Conservation (phyloP, 2,797 vertebrate genomes). For the Sebastes umbrosus region DNA sequence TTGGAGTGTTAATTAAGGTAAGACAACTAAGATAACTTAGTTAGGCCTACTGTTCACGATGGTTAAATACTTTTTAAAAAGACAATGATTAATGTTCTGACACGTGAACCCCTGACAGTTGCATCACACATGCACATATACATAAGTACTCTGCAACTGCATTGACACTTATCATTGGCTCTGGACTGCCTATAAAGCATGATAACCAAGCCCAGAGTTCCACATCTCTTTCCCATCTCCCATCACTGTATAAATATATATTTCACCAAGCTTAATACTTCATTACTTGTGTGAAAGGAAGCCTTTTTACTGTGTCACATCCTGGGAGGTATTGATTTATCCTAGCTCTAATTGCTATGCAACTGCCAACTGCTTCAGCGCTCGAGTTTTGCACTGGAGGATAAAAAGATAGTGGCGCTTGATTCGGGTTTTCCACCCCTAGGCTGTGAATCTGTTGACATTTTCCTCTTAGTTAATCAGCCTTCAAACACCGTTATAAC, state of each 20-base stretch:
- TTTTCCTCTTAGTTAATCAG: conserved; percentile 34
- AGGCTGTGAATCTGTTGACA: conserved; percentile 47
- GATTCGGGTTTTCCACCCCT: conserved; percentile 33
- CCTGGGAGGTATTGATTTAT: conserved; percentile 62
- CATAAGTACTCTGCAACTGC: not conserved
- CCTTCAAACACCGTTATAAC: conserved; percentile 26
- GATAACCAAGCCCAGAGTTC: not conserved
- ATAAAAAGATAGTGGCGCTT: conserved; percentile 42
- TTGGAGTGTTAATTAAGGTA: not conserved
- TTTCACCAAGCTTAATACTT: conserved; percentile 15
- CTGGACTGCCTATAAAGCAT: not conserved
- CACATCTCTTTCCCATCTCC: conserved; percentile 1
- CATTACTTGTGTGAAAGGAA: conserved; percentile 35
- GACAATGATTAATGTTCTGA: not conserved
- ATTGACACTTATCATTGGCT: not conserved
- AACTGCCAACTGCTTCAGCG: conserved; percentile 50
- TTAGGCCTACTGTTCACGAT: not conserved
- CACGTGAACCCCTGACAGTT: not conserved
- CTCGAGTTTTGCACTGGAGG: conserved; percentile 42
- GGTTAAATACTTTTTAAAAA: not conserved
- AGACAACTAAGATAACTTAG: not conserved
- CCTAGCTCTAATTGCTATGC: conserved; percentile 56
- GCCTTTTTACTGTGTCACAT: conserved; percentile 45
- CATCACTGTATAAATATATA: conserved; percentile 12
- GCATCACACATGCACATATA: not conserved